Base-by-base conservation (phyloP, 2,797 vertebrate genomes). In the Fratercula arctica region DNA sequence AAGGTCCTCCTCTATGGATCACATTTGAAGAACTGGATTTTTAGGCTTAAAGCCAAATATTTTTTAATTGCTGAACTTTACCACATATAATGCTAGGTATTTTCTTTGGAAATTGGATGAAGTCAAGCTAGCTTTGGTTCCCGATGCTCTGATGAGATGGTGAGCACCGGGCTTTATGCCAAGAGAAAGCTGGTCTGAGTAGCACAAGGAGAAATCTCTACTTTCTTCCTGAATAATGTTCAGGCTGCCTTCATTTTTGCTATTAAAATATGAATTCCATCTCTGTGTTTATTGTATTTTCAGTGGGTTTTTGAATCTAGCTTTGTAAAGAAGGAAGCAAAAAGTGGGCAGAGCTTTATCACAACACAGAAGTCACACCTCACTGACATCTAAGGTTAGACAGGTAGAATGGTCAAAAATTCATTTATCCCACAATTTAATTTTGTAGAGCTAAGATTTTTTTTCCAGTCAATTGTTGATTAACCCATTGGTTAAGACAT, bases 161-260 rank as follows among this genome's bases (percentile, higher is more conserved):
- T 31, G 39, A 60, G 11, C 56, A 72, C 48, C 33, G 75, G 67
- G 5, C 31, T 87, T 96, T 72, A 35, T 23, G 26, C 31, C 53
- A 85, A 87, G 31, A 26, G 39, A 96, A 93, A 75, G 35, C 21
- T 85, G 41, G 3, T 87, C 39, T 66, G 51, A 26, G 13, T 20
- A 80, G 19, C 50, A 45, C 7, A 6, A 77, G 21, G 45, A 61
- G 43, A 83, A 87, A 64, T 46, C 48, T 72, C 78, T 75, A 25
- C 25, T 89, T 87, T 96, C 19, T 50, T 75, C 77, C 69, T 87
- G 48, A 95, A 76, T 86, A 97, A 67, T n/a, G 37, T 64, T 48
- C 11, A 35, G 18, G 12, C 19, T 85, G 9, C 6, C 31, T 57
- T 85, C 18, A 51, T 70, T 91, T 95, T 75, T 95, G 39, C 75